Evolutionary conservation across 30 jellyfish, hydroid and myxozoan species (phyloP).

Genomic region (Turritopsis dohrnii): DNA sequence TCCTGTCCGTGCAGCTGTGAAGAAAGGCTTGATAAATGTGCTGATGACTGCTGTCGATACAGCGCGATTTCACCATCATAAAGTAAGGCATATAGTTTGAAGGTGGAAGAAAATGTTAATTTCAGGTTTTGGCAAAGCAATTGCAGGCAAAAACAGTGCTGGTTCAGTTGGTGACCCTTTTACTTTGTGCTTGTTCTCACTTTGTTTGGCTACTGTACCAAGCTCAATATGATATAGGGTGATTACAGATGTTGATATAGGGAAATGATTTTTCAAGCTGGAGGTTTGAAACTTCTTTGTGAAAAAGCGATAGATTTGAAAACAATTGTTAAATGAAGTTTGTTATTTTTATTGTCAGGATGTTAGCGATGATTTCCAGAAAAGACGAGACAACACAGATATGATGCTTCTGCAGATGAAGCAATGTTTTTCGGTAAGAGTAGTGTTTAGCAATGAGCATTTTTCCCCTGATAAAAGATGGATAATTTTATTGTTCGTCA

Average conservation of each 20-base stretch:
- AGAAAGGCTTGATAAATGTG: slow-evolving; percentile 62
- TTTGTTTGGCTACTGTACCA: no score
- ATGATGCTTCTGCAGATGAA: slow-evolving; percentile 47
- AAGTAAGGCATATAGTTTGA: slow-evolving; percentile 20
- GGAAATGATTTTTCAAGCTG: neutral
- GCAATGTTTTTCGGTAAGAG: slow-evolving; percentile 55
- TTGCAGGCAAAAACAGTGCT: no score
- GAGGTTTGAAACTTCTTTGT: neutral
- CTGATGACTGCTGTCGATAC: slow-evolving; percentile 57
- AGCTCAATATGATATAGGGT: no score
- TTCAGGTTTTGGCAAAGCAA: neutral
- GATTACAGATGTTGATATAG: no score
- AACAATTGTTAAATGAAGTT: neutral
- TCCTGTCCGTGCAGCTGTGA: slow-evolving; percentile 78
- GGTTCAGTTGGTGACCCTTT: no score
- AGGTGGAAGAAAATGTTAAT: neutral
- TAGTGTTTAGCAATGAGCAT: neutral
- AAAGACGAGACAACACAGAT: slow-evolving; percentile 47
- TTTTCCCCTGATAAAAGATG: neutral
- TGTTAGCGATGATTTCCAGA: slow-evolving; percentile 73
- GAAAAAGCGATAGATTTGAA: neutral
- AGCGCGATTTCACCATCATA: slow-evolving; percentile 75
- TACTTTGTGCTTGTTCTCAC: no score
- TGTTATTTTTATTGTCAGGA: slow-evolving; percentile 48
- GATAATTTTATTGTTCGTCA: no score